Evolutionary conservation across 2,888 invertebrate species (phyloP), one percentile per base, ranked within the genome.

Genomic region (Calliopum simillimum): DNA sequence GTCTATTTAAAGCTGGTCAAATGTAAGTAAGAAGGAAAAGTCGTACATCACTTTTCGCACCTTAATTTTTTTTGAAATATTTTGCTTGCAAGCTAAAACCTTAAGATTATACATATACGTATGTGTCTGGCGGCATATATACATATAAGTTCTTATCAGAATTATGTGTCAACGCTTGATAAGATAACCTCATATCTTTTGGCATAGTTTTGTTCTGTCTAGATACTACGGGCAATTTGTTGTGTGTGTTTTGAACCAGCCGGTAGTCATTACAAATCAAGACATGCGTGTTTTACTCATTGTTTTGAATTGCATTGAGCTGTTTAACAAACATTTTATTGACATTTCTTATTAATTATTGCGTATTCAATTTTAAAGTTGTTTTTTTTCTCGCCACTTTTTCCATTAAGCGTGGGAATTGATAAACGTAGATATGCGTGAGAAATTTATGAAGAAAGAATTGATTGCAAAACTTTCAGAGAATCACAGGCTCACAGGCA

Each of bases 1-100:
- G 85, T 90, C 23, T 87, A 86, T 46, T 79, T 92, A 0, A 88
- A 88, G 67, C 84, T 93, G 44, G 89, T 91, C 78, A 89, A 90
- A 80, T 87, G 91, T 91, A 86, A 85, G 88, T 84, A 19, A 2
- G 4, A 21, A 12, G 41, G 16, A 33, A 33, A 33, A 33, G 5
- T 33, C 33, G 13, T 3, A 33, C 47, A 25, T 47, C 2, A 16
- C 14, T 56, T 23, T 63, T 33, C 23, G 59, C 25, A 19, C 19
- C 19, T 16, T 16, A 4, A 2, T 46, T 59, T 41, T 47, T 46
- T n/a, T n/a, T n/a, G n/a, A n/a, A n/a, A 14, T 8, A 6, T 19
- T 44, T 56, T 21, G 46, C 43, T 55, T 53, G 16, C 13, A 51
- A 51, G 41, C 51, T 68, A 43, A 62, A 63, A 47, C 21, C 12